phyloP scores from a whole-genome alignment of 1,140 invertebrate genomes.

The Neoseiulus cucumeris region DNA sequence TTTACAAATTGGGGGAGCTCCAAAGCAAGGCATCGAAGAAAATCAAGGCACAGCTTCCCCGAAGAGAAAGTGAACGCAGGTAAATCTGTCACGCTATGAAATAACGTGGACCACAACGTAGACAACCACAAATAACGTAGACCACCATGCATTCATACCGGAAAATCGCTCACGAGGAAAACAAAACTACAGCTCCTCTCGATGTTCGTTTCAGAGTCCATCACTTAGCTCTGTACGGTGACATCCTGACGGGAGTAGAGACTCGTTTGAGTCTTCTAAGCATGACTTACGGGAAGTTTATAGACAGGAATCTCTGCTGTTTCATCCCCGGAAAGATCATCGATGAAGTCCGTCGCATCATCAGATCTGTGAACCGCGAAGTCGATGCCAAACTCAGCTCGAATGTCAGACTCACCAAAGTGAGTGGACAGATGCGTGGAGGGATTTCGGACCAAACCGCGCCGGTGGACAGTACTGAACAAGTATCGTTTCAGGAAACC shows the following conservation, averaged over 20 bases:
- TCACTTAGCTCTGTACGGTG: slow-evolving; percentile 57
- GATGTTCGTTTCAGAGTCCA: slow-evolving; percentile 45
- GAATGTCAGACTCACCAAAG: no score
- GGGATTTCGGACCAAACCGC: no score
- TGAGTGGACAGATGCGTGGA: no score
- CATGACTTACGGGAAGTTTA: slow-evolving; percentile 76
- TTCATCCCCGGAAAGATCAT: slow-evolving; percentile 72
- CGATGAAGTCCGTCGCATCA: neutral
- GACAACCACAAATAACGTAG: no score
- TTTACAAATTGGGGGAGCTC: slow-evolving; percentile 50
- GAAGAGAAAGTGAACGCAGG: slow-evolving; percentile 62
- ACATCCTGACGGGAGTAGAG: slow-evolving; percentile 70
- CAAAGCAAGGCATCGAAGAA: slow-evolving; percentile 40
- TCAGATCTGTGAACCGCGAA: slow-evolving; percentile 11
- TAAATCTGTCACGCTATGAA: no score
- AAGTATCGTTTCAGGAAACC: no score
- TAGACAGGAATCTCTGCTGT: slow-evolving; percentile 57
- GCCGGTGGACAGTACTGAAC: no score
- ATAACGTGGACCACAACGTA: no score
- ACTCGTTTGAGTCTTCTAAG: slow-evolving; percentile 70
- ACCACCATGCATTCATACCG: no score
- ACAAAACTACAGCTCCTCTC: no score
- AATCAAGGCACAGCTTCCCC: slow-evolving; percentile 58
- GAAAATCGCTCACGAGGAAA: no score
- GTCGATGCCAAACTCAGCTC: no score